These are phyloP conservation scores for Leptodactylus fallax DNA, from an alignment of 2,797 vertebrate species.

Conservation along the genomic window DNA sequence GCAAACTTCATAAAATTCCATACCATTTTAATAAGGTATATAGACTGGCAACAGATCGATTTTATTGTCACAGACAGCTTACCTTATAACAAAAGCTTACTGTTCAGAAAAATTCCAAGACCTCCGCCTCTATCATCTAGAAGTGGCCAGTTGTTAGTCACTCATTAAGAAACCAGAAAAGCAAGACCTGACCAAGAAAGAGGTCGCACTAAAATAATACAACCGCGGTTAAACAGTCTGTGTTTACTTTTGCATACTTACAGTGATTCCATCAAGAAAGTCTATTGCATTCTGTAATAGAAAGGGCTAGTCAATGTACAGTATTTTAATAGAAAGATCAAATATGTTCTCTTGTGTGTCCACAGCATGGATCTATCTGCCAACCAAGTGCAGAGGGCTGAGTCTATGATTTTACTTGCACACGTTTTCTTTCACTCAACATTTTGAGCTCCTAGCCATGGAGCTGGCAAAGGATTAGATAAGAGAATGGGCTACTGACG, in stretches of 20 bases:
- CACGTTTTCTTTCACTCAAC: too few species aligned
- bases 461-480: too few species aligned
- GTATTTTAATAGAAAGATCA: too few species aligned
- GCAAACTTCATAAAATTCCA: not conserved
- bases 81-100: not conserved
- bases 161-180: not conserved
- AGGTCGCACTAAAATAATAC: not conserved
- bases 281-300: too few species aligned
- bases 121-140: not conserved
- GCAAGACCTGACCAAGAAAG: not conserved
- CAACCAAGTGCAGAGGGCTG: too few species aligned
- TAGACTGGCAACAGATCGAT: not conserved
- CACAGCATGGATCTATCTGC: too few species aligned
- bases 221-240: not conserved
- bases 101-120: not conserved
- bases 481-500: too few species aligned
- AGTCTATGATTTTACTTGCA: too few species aligned
- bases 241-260: not conserved
- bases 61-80: not conserved
- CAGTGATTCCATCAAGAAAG: not conserved
- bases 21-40: not conserved
- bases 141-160: not conserved
- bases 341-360: too few species aligned
- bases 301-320: too few species aligned
- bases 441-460: too few species aligned